Base-by-base conservation (phyloP, 1,140 invertebrate genomes). In the Euwallacea similis region DNA sequence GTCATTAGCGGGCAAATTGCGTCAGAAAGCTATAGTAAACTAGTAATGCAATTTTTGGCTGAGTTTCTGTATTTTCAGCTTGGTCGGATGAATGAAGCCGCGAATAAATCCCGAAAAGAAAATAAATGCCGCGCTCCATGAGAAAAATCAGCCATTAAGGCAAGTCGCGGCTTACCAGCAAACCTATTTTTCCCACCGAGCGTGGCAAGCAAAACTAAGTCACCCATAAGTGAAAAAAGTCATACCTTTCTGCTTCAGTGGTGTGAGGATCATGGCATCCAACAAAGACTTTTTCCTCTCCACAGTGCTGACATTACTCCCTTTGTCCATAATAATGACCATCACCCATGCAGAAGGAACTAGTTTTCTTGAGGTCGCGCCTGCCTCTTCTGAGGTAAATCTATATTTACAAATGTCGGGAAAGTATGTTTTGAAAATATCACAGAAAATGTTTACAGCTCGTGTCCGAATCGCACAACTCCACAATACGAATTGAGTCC, bases 211-310 rank as follows among this genome's bases (percentile, higher is more conserved):
- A 50, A 13, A 50, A 50, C 13, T 50, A 50, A 50, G 46, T 50
- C 2, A 13, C 13, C 6, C 9, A 50, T 50, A 3, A 13, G 46
- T 58, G n/a, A 61, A 64, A 33, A 33, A 33, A 33, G 1, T 33
- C 61, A n/a, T 55, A 66, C 63, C 63, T 66, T 55, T 53, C n/a
- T 66, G 16, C 13, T 66, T 66, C 21, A 66, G 13, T 0, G 63
- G 63, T n/a, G 47, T 66, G 2, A 66, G 21, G 42, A 66, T 66
- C 47, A 66, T 66, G 9, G 50, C 42, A n/a, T 66, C 63, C 33
- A 66, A 55, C 4, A 66, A 10, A 4, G 63, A 66, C 42, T 66
- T 66, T 42, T 66, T 66, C 21, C 63, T 21, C 42, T 66, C 63
- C n/a, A 63, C 7, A 21, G 44, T 46, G 15, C 42, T 43, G 42